Evolutionary conservation across 92 coral and sea anemone genomes (phyloP), one percentile per base, ranked within the genome.

Genomic region (Meandrina meandrites): DNA sequence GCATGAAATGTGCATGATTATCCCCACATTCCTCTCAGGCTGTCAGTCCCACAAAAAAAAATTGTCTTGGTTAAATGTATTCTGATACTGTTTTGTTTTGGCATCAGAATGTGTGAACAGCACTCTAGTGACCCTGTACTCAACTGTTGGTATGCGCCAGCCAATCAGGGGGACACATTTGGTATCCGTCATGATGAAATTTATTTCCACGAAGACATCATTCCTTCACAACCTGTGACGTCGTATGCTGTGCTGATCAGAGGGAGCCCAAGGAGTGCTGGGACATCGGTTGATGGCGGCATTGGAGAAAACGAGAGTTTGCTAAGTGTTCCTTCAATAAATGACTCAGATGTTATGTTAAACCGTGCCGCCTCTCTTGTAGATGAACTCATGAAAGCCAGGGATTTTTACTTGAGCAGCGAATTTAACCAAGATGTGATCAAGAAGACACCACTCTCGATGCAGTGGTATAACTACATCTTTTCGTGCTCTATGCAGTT

Each of bases 401-500:
- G 94, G 76, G 88, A 87, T 42, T 89, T 86, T 70, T 81, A 89
- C 56, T 9, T 81, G 40, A 89, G 87, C 57, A 35, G 37, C 35
- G 92, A 87, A 53, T 73, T 91, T 72, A 82, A 66, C 27, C 93
- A 87, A 79, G 93, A 94, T 66, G 34, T 24, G 58, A 72, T 89
- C 79, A 91, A 88, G 51, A 78, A 75, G 24, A 86, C 77, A 53
- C 86, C 93, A 11, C 93, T 89, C 31, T 89, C 96, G 27, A 93
- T 93, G 96, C 96, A 93, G 81, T 93, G 96, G 96, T 93, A 93
- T 79, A 91, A 85, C 24, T 90, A 93, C 58, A 89, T 93, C n/a
- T 93, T 93, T 81, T 93, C 96, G 31, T 87, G 93, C 53, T 88
- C 91, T 16, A 91, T 93, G 94, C 93, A 83, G 81, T 93, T 93